A percentile compares a stretch with the other conserved stretches of the same genome.
phyloP scores from a whole-genome alignment of 2,888 invertebrate species.

The Linnaemya tessellans region DNA sequence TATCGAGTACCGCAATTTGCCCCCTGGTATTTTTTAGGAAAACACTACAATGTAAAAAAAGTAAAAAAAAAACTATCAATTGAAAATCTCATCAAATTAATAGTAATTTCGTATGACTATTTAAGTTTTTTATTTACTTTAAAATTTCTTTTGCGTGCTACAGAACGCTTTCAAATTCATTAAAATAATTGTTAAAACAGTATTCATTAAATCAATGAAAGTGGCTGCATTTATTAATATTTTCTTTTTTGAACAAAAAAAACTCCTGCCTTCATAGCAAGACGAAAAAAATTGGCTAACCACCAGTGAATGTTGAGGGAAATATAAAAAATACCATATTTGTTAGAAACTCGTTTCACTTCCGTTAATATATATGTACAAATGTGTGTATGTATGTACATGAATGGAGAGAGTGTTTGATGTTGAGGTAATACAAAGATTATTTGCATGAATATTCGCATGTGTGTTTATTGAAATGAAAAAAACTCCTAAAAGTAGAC shows the following conservation, averaged over 20 bases:
- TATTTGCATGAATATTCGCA: neutral
- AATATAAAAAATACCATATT: constrained; percentile 21
- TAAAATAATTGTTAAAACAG: constrained; percentile 47
- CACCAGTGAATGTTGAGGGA: constrained; percentile 6
- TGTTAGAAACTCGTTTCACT: constrained; percentile 7
- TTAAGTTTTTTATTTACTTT: constrained; percentile 1
- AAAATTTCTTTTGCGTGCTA: neutral
- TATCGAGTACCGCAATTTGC: too few species aligned
- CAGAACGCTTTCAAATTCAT: constrained; percentile 45
- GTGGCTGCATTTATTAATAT: constrained; percentile 35
- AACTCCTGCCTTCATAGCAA: neutral
- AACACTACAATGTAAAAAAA: too few species aligned
- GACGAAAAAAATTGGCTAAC: constrained; percentile 33
- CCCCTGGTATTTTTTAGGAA: too few species aligned
- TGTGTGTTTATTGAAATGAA: constrained; percentile 20
- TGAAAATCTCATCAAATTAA: neutral
- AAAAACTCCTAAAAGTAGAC: constrained; percentile 61
- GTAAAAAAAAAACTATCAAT: too few species aligned
- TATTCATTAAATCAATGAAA: constrained; percentile 56
- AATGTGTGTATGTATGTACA: neutral
- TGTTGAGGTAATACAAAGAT: constrained; percentile 34
- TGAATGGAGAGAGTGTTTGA: neutral
- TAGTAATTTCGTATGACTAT: neutral
- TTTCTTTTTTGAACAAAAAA: constrained; percentile 1
- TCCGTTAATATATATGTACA: neutral